Conservation (phyloP, 2,797 vertebrate species). For the Anolis apletophallus region DNA sequence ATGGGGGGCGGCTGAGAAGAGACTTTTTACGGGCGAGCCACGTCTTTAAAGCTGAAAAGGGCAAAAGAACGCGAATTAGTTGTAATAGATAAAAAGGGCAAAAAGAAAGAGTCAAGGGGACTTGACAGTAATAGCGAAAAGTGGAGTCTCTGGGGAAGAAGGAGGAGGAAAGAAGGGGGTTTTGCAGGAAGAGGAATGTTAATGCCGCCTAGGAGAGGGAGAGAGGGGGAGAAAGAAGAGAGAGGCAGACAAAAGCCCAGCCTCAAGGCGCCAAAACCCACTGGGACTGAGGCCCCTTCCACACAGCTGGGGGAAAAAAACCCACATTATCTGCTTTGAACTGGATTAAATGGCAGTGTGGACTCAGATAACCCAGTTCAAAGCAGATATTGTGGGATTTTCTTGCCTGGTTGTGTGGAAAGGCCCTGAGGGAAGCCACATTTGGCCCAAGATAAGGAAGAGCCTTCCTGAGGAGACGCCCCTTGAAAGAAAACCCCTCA, state of each 20-base stretch:
- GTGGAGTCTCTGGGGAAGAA: slow-evolving; percentile 87
- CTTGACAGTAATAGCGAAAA: slow-evolving; percentile 98
- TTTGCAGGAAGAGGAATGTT: slow-evolving; percentile 91
- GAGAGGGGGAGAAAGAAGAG: background rate
- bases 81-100: slow-evolving; percentile 99
- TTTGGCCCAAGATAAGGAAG: too few species aligned
- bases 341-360: too few species aligned
- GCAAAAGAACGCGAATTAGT: slow-evolving; percentile 99
- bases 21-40: slow-evolving; percentile 88
- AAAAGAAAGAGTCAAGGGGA: slow-evolving; percentile 96
- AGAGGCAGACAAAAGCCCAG: background rate
- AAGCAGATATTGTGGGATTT: too few species aligned
- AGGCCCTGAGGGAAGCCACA: too few species aligned
- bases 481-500: too few species aligned
- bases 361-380: too few species aligned
- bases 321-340: too few species aligned
- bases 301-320: too few species aligned
- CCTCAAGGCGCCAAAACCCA: too few species aligned
- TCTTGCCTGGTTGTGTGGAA: too few species aligned
- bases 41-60: slow-evolving; percentile 96
- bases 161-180: slow-evolving; percentile 63
- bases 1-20: slow-evolving; percentile 59
- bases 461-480: too few species aligned
- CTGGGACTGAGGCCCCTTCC: too few species aligned
- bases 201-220: slow-evolving; percentile 84